Evolutionary conservation across 2,113 vertebrate species (phyloP), one percentile per base, ranked within the genome.

Genomic region (Callorhinus ursinus): DNA sequence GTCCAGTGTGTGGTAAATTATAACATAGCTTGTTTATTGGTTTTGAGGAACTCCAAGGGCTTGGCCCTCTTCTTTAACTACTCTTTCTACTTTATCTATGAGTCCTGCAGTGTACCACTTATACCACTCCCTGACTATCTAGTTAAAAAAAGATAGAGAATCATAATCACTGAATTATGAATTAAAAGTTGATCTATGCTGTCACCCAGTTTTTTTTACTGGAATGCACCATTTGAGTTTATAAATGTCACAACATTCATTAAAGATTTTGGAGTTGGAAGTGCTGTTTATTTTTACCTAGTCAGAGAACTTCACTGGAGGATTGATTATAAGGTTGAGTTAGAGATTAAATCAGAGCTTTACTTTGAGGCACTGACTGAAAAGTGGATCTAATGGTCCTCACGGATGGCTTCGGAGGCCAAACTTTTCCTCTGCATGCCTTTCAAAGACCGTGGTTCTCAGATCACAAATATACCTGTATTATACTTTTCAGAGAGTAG

Each of bases 221-320:
- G 21, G 15, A 72, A 83, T 63, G n/a, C 13, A 51, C 59, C 6
- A 19, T 89, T 92, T 94, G 88, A 74, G 55, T 96, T 96, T 93
- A 74, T 88, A 86, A 90, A 92, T 76, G 36, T 81, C 86, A 36
- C 9, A 46, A 12, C 19, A 65, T 72, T 96, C 69, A 95, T 93
- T 97, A 79, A 92, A 81, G 28, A 63, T 51, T n/a, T 94, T 92
- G n/a, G 88, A 94, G 46, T 59, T 97, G n/a, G 33, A 83, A 11
- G 26, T 81, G 22, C 49, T 74, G 0, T 87, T 89, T 33, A 76
- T 89, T 91, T 76, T 76, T 95, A 93, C 36, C 24, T 90, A 95
- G 55, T 81, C 71, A 93, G 89, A 95, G 61, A 95, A 28, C 12
- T 90, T 82, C 55, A 42, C 24, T 76, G 71, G 51, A 85, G 24